These are phyloP conservation scores for Craseonycteris thonglongyai DNA, from an alignment of 2,113 vertebrate genomes.

Conservation along the genomic window DNA sequence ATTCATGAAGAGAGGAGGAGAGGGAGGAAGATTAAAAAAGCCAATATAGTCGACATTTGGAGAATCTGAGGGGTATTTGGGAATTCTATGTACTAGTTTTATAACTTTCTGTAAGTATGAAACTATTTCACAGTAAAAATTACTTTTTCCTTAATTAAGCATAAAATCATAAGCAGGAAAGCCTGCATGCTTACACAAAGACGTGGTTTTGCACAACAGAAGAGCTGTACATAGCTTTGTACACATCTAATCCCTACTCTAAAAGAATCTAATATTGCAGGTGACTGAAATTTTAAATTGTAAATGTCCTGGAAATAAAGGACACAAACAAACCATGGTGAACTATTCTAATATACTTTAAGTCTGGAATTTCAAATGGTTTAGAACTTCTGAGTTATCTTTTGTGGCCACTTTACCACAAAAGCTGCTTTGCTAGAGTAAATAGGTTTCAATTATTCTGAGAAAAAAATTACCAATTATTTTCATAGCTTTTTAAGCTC, in stretches of 20 bases:
- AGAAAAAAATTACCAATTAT: neutral
- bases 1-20: neutral
- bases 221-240: neutral
- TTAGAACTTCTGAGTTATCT: neutral
- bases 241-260: neutral
- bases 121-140: constrained; percentile 18
- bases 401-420: neutral
- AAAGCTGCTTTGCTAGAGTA: neutral
- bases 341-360: neutral
- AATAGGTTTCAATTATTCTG: neutral
- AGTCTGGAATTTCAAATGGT: neutral
- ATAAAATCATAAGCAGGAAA: neutral
- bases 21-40: neutral
- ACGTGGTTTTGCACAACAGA: neutral
- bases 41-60: neutral
- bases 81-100: neutral
- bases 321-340: neutral
- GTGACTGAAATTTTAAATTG: neutral
- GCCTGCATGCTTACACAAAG: neutral
- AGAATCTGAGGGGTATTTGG: neutral
- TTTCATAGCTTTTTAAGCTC: neutral
- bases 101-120: neutral
- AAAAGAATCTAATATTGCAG: neutral
- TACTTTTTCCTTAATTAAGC: neutral
- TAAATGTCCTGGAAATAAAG: neutral